These are phyloP conservation scores for Caenorhabditis inopinata DNA, from an alignment of 1,140 invertebrate species.

Conservation along the genomic window DNA sequence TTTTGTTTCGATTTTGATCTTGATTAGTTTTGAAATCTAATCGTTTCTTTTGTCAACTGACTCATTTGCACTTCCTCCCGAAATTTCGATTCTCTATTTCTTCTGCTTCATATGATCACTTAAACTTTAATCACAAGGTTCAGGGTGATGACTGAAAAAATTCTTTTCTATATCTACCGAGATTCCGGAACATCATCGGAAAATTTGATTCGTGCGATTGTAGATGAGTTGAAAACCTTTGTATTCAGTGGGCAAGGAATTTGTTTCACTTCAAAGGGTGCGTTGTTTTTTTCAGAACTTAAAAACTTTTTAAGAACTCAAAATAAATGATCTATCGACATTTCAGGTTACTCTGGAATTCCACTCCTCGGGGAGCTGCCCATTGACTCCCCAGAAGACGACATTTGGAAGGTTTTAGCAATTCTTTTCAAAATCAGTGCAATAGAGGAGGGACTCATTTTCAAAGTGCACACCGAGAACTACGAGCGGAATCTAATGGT, in stretches of 20 bases:
- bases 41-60: too few relatives aligned
- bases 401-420: constrained; percentile 43
- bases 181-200: constrained; percentile 31
- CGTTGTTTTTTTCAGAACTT: background rate
- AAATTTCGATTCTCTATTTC: background rate
- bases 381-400: constrained; percentile 31
- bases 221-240: constrained; percentile 39
- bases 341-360: constrained; percentile 43
- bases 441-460: constrained; percentile 17
- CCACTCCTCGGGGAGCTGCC: constrained; percentile 42
- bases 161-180: constrained; percentile 33
- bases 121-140: background rate
- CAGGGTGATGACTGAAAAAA: constrained; percentile 29
- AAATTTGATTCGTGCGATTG: constrained; percentile 1
- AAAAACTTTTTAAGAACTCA: background rate
- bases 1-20: background rate
- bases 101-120: too few relatives aligned
- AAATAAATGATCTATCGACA: background rate
- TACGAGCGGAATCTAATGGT: constrained; percentile 27
- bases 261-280: constrained; percentile 36
- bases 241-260: constrained; percentile 34
- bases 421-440: constrained; percentile 38
- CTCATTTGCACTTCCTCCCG: background rate
- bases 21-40: background rate
- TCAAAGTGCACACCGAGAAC: constrained; percentile 36